Conservation (phyloP, 2,113 vertebrate genomes). For the Proterorhinus semilunaris region DNA sequence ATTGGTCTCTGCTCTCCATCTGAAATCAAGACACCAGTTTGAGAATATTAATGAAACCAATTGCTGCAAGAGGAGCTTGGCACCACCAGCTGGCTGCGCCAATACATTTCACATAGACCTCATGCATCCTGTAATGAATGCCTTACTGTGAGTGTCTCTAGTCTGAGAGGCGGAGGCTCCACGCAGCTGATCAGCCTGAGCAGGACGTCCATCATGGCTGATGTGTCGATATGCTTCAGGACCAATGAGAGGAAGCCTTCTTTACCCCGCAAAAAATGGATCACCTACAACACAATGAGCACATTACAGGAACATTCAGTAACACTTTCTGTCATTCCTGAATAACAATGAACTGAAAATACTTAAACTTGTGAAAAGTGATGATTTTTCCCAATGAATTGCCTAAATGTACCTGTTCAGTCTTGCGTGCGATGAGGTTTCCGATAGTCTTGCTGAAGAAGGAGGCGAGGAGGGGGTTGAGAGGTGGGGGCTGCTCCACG, state of each 20-base stretch:
- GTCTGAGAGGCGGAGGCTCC: slow-evolving; percentile 86
- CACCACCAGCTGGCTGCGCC: background rate
- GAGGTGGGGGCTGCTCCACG: slow-evolving; percentile 87
- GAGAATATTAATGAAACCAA: no score
- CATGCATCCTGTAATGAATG: no score
- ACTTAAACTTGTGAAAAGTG: no score
- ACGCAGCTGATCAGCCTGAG: slow-evolving; percentile 94
- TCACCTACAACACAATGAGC: slow-evolving; percentile 75
- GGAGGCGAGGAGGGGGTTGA: slow-evolving; percentile 95
- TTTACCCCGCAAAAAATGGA: slow-evolving; percentile 87
- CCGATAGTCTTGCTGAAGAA: slow-evolving; percentile 98
- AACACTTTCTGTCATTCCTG: background rate
- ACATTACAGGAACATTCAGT: background rate
- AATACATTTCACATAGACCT: background rate
- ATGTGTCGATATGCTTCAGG: slow-evolving; percentile 91
- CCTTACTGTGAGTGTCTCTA: slow-evolving; percentile 90
- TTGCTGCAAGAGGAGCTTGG: no score
- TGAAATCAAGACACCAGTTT: no score
- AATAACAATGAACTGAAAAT: no score
- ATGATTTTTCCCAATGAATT: no score
- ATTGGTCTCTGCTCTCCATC: no score
- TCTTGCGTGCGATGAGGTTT: slow-evolving; percentile 93
- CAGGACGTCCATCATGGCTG: slow-evolving; percentile 96
- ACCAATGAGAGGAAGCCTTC: slow-evolving; percentile 86
- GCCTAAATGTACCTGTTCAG: slow-evolving; percentile 84